Evolutionary conservation across 2,888 invertebrate genomes (phyloP).

Genomic region (Agriopis leucophaearia): DNA sequence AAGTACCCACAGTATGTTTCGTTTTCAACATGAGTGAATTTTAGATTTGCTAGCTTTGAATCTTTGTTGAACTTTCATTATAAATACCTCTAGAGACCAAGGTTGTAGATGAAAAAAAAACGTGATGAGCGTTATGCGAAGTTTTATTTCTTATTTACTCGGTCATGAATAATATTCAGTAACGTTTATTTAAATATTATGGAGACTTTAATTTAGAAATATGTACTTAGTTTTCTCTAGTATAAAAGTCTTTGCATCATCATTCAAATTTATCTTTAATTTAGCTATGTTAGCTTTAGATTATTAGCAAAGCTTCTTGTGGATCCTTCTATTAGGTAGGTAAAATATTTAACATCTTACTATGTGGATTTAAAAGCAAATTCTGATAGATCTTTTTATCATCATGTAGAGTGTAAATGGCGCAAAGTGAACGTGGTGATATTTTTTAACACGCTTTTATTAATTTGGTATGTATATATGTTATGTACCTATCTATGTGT

Average conservation of each 20-base stretch:
- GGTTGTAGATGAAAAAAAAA: no score
- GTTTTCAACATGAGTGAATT: conserved; percentile 28
- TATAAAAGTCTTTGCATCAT: not conserved
- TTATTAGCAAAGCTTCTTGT: not conserved
- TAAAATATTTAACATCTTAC: not conserved
- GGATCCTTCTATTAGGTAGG: not conserved
- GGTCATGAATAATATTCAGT: no score
- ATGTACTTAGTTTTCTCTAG: not conserved
- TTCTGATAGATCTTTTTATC: no score
- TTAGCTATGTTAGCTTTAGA: conserved; percentile 3
- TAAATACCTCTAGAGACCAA: not conserved
- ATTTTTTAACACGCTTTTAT: no score
- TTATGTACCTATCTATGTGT: no score
- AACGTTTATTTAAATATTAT: not conserved
- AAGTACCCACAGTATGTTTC: conserved; percentile 7
- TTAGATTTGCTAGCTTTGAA: conserved; percentile 21
- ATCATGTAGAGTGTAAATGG: no score
- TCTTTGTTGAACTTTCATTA: conserved; percentile 13
- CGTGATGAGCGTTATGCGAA: no score
- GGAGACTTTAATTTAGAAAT: not conserved
- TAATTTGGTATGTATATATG: no score
- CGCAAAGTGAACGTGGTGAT: no score
- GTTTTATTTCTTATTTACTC: no score
- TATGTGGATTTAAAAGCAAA: no score
- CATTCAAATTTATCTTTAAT: not conserved